phyloP scores from a whole-genome alignment of 1,140 invertebrate species.

The Pseudachorutes palmiensis region DNA sequence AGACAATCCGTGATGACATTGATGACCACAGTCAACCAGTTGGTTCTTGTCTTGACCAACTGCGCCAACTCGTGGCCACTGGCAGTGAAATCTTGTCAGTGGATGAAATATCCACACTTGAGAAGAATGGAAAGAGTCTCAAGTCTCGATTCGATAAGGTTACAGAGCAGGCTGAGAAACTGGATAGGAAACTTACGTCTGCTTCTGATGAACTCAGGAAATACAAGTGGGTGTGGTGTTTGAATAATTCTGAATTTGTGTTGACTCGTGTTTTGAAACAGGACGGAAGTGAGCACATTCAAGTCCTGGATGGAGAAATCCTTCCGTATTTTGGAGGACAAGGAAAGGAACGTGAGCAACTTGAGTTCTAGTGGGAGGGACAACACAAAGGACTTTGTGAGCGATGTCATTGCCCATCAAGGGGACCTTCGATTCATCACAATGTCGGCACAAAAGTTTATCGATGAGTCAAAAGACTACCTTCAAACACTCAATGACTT shows the following conservation, averaged over 20 bases:
- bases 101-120: constrained; percentile 76
- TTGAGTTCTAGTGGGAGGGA: constrained; percentile 48
- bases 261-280: constrained; percentile 40
- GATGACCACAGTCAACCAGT: constrained; percentile 77
- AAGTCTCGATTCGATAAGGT: constrained; percentile 76
- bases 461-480: constrained; percentile 84
- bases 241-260: constrained; percentile 15
- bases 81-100: constrained; percentile 80
- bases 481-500: constrained; percentile 72
- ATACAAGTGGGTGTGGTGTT: constrained; percentile 54
- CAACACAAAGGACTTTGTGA: constrained; percentile 74
- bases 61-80: constrained; percentile 78
- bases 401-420: constrained; percentile 87
- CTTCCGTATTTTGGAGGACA: constrained; percentile 68
- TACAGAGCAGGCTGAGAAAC: constrained; percentile 64
- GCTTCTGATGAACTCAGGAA: constrained; percentile 81
- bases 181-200: constrained; percentile 63
- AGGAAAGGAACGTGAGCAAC: constrained; percentile 72
- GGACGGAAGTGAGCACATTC: constrained; percentile 68
- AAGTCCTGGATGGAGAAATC: constrained; percentile 75
- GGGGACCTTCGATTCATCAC: constrained; percentile 88
- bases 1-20: constrained; percentile 85
- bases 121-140: constrained; percentile 70
- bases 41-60: constrained; percentile 78
- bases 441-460: constrained; percentile 88